These are phyloP conservation scores for Florisuga fusca DNA, from an alignment of 2,797 vertebrate genomes.

Conservation along the genomic window DNA sequence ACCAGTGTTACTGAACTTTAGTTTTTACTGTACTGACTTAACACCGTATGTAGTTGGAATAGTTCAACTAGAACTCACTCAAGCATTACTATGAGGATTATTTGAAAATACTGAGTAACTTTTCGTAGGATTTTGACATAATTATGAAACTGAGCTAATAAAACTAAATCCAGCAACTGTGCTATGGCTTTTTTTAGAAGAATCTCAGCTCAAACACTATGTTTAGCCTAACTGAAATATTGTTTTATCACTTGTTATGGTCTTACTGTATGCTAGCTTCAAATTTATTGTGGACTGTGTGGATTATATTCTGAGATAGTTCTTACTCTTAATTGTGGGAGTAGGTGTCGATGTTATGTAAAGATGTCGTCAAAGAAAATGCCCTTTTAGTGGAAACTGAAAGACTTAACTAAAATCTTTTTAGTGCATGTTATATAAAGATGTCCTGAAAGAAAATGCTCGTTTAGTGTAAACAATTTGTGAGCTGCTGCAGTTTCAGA, in stretches of 20 bases:
- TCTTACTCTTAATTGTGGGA: not conserved
- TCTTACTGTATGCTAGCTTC: constrained; percentile 21
- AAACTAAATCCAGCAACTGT: not conserved
- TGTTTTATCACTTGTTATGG: not conserved
- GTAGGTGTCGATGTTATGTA: not conserved
- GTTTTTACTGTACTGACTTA: constrained; percentile 45
- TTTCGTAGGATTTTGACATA: not conserved
- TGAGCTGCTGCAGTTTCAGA: not conserved
- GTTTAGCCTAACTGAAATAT: not conserved
- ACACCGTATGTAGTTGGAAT: not conserved
- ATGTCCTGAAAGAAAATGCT: not conserved
- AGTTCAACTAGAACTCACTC: not conserved
- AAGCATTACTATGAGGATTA: not conserved
- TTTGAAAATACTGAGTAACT: not conserved
- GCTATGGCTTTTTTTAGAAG: constrained; percentile 22
- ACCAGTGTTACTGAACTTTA: constrained; percentile 53
- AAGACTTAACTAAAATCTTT: no score
- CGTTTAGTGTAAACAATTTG: not conserved
- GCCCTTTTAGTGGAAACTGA: not conserved
- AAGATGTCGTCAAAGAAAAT: not conserved
- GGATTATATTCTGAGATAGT: not conserved
- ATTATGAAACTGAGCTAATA: constrained; percentile 27
- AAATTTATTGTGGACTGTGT: not conserved
- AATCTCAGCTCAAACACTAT: not conserved
- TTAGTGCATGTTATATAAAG: not conserved